Evolutionary conservation across 2,113 vertebrate species (phyloP), one percentile per base, ranked within the genome.

Genomic region (Psammodynastes pulverulentus): DNA sequence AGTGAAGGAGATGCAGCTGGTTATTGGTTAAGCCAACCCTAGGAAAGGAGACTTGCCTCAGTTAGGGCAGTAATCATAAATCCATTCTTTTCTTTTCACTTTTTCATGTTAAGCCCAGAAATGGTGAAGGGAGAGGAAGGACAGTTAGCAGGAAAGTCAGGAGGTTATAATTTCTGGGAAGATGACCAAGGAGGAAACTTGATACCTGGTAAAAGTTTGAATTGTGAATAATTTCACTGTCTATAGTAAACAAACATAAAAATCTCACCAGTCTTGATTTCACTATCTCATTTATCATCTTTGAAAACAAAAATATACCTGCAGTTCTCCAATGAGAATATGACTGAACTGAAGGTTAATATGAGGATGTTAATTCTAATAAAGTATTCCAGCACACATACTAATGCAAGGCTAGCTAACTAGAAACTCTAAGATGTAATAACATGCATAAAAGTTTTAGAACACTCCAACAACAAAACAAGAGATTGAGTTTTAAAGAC

Each of bases 321-420:
- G 29, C 12, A 67, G 12, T 67, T 67, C 29, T 67, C 12, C 29
- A 67, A 15, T 67, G 62, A 67, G 12, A 34, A n/a, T 67, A n/a
- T 67, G 29, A n/a, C 62, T 51, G n/a, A 52, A 88, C 26, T 86
- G 93, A 91, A 92, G n/a, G 45, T 54, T 54, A 46, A 54, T 29
- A 19, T 10, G 48, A 15, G 29, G 29, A 21, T 58, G 23, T 79
- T 72, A 79, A 6, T 19, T 94, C 93, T 92, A 94, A 95, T 92
- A 92, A 95, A 90, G 21, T 53, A 93, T 91, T 94, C 26, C 51
- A 92, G 39, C 4, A 79, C 8, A 91, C 24, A 49, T 93, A 58
- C 88, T 48, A 94, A 53, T 12, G 45, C 39, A 19, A 24, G 1
- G 46, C 52, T 93, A 8, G 15, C 26, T 67, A 9, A 48, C 29